phyloP scores from a whole-genome alignment of 2,113 vertebrate genomes.

The Leptodactylus fuscus region DNA sequence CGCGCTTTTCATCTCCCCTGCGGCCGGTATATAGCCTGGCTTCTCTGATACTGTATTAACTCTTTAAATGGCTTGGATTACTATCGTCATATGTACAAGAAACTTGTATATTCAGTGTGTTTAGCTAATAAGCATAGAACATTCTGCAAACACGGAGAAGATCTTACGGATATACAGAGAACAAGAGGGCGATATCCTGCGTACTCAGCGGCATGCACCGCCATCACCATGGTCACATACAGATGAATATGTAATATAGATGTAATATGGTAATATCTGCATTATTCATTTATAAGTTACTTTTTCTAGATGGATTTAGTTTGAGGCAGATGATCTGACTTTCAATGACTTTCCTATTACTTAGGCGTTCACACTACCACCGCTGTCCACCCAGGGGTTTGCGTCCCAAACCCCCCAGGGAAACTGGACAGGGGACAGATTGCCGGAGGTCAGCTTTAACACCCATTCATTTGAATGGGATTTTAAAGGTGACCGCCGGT shows the following conservation, averaged over 20 bases:
- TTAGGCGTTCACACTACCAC: no score
- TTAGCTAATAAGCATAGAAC: background rate
- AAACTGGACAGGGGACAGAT: no score
- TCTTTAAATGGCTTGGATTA: background rate
- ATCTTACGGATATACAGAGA: background rate
- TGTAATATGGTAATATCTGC: background rate
- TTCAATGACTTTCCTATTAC: background rate
- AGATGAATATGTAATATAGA: background rate
- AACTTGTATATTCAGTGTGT: background rate
- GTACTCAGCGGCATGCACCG: background rate
- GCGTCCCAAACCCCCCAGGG: no score
- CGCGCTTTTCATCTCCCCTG: slow-evolving; percentile 38
- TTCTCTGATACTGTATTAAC: slow-evolving; percentile 15
- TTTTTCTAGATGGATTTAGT: background rate
- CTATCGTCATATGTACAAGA: background rate
- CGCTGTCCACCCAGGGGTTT: no score
- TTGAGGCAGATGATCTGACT: background rate
- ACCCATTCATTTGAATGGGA: no score
- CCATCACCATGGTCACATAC: background rate
- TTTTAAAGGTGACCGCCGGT: no score
- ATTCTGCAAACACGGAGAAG: background rate
- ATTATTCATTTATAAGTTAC: background rate
- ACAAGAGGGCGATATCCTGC: background rate
- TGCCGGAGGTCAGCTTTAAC: no score
- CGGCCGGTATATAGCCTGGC: background rate